These are phyloP conservation scores for Saxidomus purpurata DNA, from an alignment of 1,140 invertebrate genomes.

Conservation along the genomic window DNA sequence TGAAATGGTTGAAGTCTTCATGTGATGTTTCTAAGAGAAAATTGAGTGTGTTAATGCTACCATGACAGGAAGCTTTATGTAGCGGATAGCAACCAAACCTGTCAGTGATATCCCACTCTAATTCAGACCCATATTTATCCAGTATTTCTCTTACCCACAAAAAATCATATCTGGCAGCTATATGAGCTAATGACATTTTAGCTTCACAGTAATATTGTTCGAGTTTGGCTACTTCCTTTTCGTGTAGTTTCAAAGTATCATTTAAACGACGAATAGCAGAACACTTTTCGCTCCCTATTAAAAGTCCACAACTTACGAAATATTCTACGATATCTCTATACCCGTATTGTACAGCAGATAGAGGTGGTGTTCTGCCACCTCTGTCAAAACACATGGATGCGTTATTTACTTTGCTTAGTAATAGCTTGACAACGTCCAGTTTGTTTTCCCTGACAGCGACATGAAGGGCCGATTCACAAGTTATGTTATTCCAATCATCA, in stretches of 20 bases:
- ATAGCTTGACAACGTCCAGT: neutral
- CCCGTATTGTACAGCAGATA: slow-evolving; percentile 1
- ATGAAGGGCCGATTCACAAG: slow-evolving; percentile 27
- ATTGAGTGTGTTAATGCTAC: neutral
- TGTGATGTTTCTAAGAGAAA: neutral
- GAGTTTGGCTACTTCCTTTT: neutral
- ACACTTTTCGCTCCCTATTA: neutral
- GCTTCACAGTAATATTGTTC: neutral
- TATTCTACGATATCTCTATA: slow-evolving; percentile 12
- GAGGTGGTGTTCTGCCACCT: neutral
- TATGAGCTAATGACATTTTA: neutral
- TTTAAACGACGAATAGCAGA: neutral
- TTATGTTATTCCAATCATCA: slow-evolving; percentile 11
- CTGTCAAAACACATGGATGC: neutral
- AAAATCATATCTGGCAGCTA: neutral
- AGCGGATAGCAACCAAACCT: neutral
- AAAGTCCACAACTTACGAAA: neutral
- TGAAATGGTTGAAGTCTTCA: neutral
- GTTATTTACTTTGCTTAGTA: neutral
- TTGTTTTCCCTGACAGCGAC: slow-evolving; percentile 9
- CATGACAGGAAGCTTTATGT: slow-evolving; percentile 20
- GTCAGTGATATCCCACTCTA: neutral
- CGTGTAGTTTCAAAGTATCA: neutral
- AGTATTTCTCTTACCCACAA: neutral
- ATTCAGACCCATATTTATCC: too few species aligned